These are phyloP conservation scores for Meriones psammophilus DNA, from an alignment of 2,797 vertebrate species.

Conservation along the genomic window DNA sequence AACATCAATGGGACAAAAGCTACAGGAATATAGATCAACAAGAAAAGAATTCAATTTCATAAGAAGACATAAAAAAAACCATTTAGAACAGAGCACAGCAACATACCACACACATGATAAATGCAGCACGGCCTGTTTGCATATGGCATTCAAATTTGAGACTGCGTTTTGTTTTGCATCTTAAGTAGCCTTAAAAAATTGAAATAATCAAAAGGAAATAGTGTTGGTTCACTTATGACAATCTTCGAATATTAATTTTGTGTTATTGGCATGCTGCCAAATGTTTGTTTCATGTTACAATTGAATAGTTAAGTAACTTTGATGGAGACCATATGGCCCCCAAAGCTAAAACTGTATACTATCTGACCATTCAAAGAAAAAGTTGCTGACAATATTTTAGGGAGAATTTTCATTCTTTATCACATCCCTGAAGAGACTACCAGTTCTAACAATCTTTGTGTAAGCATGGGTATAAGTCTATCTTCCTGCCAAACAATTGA, in stretches of 20 bases:
- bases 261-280: neutral
- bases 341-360: neutral
- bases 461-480: neutral
- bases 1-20: neutral
- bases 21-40: neutral
- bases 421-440: neutral
- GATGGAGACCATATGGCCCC: slow-evolving; percentile 19
- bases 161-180: slow-evolving; percentile 7
- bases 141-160: accelerated
- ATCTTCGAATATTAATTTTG: slow-evolving; percentile 40
- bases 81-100: neutral
- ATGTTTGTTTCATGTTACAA: neutral
- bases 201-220: neutral
- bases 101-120: neutral
- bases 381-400: neutral
- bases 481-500: neutral
- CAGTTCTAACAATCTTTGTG: neutral
- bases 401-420: neutral
- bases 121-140: neutral
- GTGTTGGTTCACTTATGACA: slow-evolving; percentile 18
- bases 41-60: neutral
- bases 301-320: neutral
- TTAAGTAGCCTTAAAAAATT: slow-evolving; percentile 37
- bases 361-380: neutral
- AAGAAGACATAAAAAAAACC: neutral